Conservation (phyloP, 2,888 invertebrate species). For the Acleris sparsana region DNA sequence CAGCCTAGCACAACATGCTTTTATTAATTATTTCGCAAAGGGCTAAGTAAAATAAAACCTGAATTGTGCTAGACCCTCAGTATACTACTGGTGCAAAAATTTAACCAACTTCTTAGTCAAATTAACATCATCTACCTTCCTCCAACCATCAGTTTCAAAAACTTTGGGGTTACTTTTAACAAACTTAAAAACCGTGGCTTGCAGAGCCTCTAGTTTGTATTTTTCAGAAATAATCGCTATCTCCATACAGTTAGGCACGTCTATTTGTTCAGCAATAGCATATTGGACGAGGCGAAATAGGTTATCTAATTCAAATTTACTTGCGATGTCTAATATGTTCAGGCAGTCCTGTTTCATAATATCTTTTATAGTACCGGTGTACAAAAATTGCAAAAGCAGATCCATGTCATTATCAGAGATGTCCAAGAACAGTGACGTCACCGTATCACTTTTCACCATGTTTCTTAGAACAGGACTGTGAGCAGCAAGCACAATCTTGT, state of each 20-base stretch:
- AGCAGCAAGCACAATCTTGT: slow-evolving; percentile 64
- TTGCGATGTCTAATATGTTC: slow-evolving; percentile 58
- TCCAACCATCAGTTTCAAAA: slow-evolving; percentile 62
- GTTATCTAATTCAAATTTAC: slow-evolving; percentile 56
- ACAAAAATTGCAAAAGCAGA: slow-evolving; percentile 64
- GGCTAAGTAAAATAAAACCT: no score
- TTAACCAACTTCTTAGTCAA: slow-evolving; percentile 63
- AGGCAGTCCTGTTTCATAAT: slow-evolving; percentile 55
- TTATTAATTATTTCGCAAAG: no score
- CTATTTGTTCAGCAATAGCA: slow-evolving; percentile 57
- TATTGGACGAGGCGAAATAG: slow-evolving; percentile 55
- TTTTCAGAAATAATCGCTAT: slow-evolving; percentile 64
- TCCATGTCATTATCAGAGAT: slow-evolving; percentile 61
- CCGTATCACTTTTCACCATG: slow-evolving; percentile 48
- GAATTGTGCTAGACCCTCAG: neutral
- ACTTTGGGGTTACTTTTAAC: slow-evolving; percentile 62
- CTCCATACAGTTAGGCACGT: slow-evolving; percentile 61
- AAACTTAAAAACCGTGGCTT: slow-evolving; percentile 56
- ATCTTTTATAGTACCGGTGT: slow-evolving; percentile 63
- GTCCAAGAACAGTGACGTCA: slow-evolving; percentile 51
- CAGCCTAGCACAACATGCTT: no score
- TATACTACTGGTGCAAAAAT: slow-evolving; percentile 37
- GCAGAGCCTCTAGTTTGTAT: slow-evolving; percentile 56
- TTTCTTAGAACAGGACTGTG: slow-evolving; percentile 62
- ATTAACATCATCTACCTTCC: slow-evolving; percentile 60